phyloP scores from a whole-genome alignment of 2,888 invertebrate genomes.

The Diloba caeruleocephala region DNA sequence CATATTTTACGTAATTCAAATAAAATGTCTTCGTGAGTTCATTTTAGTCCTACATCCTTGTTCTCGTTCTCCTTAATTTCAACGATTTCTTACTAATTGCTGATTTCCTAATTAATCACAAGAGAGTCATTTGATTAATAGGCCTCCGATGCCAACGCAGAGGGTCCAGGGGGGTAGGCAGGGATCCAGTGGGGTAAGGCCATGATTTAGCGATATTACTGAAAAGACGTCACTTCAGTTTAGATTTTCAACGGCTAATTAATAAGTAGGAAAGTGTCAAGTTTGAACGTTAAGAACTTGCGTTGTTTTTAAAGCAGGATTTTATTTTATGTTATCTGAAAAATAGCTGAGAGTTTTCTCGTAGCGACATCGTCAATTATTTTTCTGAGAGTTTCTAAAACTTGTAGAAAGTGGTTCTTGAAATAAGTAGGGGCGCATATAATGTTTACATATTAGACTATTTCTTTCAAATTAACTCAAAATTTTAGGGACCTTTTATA shows the following conservation, averaged over 20 bases:
- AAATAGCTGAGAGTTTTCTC: slow-evolving; percentile 7
- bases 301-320: slow-evolving; percentile 25
- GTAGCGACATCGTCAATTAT: slow-evolving; percentile 11
- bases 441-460: slow-evolving; percentile 6
- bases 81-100: slow-evolving; percentile 80
- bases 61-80: slow-evolving; percentile 65
- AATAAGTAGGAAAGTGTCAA: slow-evolving; percentile 70
- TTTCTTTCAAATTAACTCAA: background rate
- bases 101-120: slow-evolving; percentile 87
- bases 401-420: slow-evolving; percentile 19
- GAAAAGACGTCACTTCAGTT: slow-evolving; percentile 55
- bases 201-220: slow-evolving; percentile 57
- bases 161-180: slow-evolving; percentile 42
- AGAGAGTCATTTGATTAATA: slow-evolving; percentile 86
- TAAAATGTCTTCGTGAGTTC: slow-evolving; percentile 6
- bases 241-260: slow-evolving; percentile 75
- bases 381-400: slow-evolving; percentile 16
- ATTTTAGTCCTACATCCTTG: slow-evolving; percentile 3
- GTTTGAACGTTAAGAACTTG: slow-evolving; percentile 47
- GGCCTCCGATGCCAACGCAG: slow-evolving; percentile 68
- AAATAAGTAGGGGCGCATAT: slow-evolving; percentile 7
- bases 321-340: slow-evolving; percentile 5
- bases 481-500: slow-evolving; percentile 1
- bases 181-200: slow-evolving; percentile 64
- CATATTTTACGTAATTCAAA: too few relatives aligned